Evolutionary conservation across 2,113 vertebrate species (phyloP).

Genomic region (Pluvialis apricaria): DNA sequence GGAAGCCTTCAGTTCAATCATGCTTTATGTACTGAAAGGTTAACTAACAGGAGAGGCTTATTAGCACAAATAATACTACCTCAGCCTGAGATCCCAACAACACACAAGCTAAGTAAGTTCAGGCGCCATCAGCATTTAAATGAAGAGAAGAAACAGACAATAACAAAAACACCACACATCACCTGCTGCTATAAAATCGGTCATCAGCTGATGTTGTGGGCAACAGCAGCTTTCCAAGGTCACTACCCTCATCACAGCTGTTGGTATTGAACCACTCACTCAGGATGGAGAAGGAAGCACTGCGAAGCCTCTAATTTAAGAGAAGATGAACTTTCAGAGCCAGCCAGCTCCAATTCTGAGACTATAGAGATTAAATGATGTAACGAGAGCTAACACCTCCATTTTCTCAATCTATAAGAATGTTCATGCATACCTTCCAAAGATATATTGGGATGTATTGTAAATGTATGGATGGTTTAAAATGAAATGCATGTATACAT

Average conservation of each 20-base stretch:
- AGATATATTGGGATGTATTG: background rate
- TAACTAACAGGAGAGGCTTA: conserved; percentile 38
- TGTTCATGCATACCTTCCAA: background rate
- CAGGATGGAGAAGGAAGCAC: background rate
- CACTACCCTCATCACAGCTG: background rate
- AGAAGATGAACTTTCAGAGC: background rate
- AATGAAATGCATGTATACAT: background rate
- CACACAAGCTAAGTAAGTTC: background rate
- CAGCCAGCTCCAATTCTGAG: background rate
- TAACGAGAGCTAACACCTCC: background rate
- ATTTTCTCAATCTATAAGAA: background rate
- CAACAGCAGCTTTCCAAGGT: background rate
- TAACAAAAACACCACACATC: background rate
- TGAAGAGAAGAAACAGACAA: background rate
- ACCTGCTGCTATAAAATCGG: background rate
- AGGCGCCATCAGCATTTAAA: background rate
- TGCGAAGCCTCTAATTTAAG: background rate
- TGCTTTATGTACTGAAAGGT: conserved; percentile 50
- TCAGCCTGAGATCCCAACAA: background rate
- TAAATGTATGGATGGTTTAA: background rate
- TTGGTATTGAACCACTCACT: background rate
- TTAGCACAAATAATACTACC: conserved; percentile 34
- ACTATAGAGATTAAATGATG: background rate
- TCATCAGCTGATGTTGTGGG: background rate
- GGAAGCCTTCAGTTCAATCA: conserved; percentile 54